These are phyloP conservation scores for Equus przewalskii DNA, from an alignment of 2,113 vertebrate genomes.

Conservation along the genomic window DNA sequence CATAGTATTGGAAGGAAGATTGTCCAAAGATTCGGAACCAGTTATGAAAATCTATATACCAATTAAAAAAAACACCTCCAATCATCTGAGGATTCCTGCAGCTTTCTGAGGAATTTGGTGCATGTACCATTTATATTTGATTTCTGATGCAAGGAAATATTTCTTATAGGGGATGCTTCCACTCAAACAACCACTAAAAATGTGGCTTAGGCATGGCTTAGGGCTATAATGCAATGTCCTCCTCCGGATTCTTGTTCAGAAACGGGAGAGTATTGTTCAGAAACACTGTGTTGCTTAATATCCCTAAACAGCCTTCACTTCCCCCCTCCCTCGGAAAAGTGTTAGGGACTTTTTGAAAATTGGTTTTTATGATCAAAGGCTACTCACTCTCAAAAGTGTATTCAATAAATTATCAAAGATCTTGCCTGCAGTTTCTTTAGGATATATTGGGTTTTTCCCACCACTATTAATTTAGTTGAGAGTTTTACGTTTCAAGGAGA, in stretches of 20 bases:
- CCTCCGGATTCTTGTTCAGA: conserved; percentile 37
- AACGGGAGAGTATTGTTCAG: conserved; percentile 48
- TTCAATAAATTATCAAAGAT: conserved; percentile 86
- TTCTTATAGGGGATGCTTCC: conserved; percentile 61
- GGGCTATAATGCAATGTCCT: conserved; percentile 22
- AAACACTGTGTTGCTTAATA: conserved; percentile 72
- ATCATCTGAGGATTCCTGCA: background rate
- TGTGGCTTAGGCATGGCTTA: background rate
- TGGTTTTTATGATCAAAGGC: conserved; percentile 74
- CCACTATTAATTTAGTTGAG: conserved; percentile 58
- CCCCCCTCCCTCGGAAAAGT: background rate
- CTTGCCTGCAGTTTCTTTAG: conserved; percentile 76
- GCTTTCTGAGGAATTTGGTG: conserved; percentile 19
- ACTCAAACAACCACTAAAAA: conserved; percentile 60
- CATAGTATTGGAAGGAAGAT: background rate
- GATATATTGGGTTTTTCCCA: conserved; percentile 16
- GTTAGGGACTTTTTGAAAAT: conserved; percentile 79
- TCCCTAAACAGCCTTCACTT: conserved; percentile 26
- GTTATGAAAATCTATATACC: background rate
- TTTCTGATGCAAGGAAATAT: conserved; percentile 8
- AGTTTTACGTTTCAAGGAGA: conserved; percentile 67
- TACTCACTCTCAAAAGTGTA: conserved; percentile 73
- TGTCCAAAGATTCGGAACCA: background rate
- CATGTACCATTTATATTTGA: conserved; percentile 26
- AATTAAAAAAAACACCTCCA: background rate